phyloP scores from a whole-genome alignment of 2,888 invertebrate species.

The Phengaris arion region DNA sequence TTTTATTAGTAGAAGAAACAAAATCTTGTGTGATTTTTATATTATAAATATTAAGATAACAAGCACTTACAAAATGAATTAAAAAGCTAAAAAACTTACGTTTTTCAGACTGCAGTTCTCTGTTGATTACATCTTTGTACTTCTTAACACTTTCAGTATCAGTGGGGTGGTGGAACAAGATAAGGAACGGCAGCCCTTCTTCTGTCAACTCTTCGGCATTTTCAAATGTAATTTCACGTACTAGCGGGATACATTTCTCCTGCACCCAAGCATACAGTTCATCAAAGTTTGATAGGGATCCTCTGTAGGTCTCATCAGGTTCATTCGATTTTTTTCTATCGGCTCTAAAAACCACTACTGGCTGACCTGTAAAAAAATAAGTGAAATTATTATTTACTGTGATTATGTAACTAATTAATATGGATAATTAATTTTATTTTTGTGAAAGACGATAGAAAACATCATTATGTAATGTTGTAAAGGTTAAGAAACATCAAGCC shows the following conservation, averaged over 20 bases:
- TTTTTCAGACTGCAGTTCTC: conserved; percentile 91
- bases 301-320: conserved; percentile 90
- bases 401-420: neutral
- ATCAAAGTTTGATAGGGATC: conserved; percentile 86
- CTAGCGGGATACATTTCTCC: conserved; percentile 96
- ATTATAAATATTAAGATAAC: too few relatives aligned
- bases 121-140: conserved; percentile 89
- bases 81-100: conserved; percentile 81
- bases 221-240: conserved; percentile 99
- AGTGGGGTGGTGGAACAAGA: conserved; percentile 95
- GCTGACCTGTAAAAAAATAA: conserved; percentile 76
- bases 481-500: neutral
- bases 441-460: neutral
- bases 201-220: conserved; percentile 99
- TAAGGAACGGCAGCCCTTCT: conserved; percentile 98
- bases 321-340: conserved; percentile 89
- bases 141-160: conserved; percentile 89
- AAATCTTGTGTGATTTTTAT: too few relatives aligned
- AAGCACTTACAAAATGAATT: too few relatives aligned
- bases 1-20: too few relatives aligned
- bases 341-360: conserved; percentile 90
- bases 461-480: neutral
- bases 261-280: conserved; percentile 93
- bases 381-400: neutral
- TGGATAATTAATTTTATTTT: neutral